These are phyloP conservation scores for Lepas anatifera DNA, from an alignment of 2,888 invertebrate genomes.

Conservation along the genomic window DNA sequence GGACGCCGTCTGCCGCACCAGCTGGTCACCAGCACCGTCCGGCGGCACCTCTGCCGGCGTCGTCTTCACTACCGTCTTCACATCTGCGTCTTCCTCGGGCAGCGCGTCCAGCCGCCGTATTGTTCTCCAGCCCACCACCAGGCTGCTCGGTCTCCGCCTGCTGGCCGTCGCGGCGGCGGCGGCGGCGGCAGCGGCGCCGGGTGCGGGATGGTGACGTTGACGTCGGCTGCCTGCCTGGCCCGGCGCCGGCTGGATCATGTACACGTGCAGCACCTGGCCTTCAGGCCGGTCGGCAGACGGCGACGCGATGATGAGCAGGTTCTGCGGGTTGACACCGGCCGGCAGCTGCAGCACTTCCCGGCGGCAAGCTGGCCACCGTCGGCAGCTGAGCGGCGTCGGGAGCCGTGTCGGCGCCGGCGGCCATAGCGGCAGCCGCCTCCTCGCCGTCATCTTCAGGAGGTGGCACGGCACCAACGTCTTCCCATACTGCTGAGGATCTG, in stretches of 20 bases:
- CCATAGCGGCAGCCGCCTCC: not conserved
- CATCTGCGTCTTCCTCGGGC: not conserved
- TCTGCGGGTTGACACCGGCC: not conserved
- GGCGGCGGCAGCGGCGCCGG: not conserved
- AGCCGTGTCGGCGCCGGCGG: not conserved
- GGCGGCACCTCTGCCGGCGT: not conserved
- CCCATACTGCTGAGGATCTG: not conserved
- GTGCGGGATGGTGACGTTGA: not conserved
- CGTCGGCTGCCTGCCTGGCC: not conserved
- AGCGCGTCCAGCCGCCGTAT: too few species aligned
- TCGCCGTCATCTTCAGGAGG: not conserved
- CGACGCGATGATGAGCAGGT: conserved; percentile 7
- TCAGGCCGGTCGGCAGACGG: not conserved
- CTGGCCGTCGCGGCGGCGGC: not conserved
- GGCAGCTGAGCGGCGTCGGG: not conserved
- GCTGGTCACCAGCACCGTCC: too few species aligned
- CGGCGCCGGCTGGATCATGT: not conserved
- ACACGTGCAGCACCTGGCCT: conserved; percentile 7
- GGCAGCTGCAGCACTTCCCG: not conserved
- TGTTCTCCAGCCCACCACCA: not conserved
- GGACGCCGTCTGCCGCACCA: too few species aligned
- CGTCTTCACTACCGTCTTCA: not conserved
- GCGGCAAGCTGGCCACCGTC: not conserved
- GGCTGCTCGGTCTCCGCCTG: not conserved
- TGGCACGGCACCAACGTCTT: not conserved